A percentile compares a stretch with the other conserved stretches of the same genome.
phyloP scores from a whole-genome alignment of 1,140 invertebrate species.

The Meloidogyne hapla region DNA sequence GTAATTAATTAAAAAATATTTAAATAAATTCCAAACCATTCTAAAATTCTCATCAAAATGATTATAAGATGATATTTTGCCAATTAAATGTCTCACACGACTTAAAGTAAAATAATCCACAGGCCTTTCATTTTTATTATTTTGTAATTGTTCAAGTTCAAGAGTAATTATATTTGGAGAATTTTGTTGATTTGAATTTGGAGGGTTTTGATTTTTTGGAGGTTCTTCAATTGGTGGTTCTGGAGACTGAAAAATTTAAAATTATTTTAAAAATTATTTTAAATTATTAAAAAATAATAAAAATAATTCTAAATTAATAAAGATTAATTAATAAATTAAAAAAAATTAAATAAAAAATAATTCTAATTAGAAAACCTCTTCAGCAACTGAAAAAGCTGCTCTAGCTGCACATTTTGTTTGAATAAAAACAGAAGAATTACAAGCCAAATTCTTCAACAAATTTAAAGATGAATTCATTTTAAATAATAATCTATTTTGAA shows the following conservation, averaged over 20 bases:
- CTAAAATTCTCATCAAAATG: background rate
- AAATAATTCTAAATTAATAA: background rate
- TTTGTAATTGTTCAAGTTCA: background rate
- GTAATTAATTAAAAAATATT: background rate
- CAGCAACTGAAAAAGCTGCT: background rate
- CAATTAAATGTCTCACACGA: background rate
- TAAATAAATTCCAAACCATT: background rate
- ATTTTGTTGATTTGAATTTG: slow-evolving; percentile 5
- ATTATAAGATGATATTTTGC: background rate
- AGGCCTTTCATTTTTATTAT: background rate
- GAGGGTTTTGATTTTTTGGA: background rate
- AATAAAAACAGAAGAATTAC: background rate
- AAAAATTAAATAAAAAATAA: background rate
- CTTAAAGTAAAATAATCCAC: background rate
- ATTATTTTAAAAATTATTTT: background rate
- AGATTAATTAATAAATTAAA: background rate
- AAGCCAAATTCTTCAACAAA: background rate
- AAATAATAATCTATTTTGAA: background rate
- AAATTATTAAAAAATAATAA: background rate
- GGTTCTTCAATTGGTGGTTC: background rate
- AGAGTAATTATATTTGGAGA: background rate
- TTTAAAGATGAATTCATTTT: background rate
- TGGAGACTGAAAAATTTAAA: background rate
- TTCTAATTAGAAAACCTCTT: background rate
- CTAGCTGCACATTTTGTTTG: background rate